Conservation (phyloP, 1,140 invertebrate species). For the Drosophila oshimai region DNA sequence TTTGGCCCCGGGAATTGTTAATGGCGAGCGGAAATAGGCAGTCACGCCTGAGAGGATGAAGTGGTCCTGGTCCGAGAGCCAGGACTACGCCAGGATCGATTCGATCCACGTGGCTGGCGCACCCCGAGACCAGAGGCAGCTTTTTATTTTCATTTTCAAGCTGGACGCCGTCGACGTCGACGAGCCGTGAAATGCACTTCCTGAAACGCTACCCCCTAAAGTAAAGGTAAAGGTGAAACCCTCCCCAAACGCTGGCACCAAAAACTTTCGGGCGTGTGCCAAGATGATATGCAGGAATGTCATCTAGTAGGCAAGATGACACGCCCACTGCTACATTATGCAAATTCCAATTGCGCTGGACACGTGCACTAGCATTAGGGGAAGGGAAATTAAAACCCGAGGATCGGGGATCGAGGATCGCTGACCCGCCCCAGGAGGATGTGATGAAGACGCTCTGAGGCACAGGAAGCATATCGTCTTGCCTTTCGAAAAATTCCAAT, state of each 20-base stretch:
- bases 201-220: slow-evolving; percentile 43
- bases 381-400: not conserved
- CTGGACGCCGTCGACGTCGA: slow-evolving; percentile 35
- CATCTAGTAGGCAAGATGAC: slow-evolving; percentile 37
- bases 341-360: slow-evolving; percentile 50
- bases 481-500: slow-evolving; percentile 39
- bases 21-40: slow-evolving; percentile 67
- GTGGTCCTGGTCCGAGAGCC: slow-evolving; percentile 27
- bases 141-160: slow-evolving; percentile 14
- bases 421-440: slow-evolving; percentile 25
- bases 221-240: not conserved
- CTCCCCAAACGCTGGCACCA: not conserved
- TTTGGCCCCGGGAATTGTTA: slow-evolving; percentile 47
- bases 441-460: not conserved
- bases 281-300: slow-evolving; percentile 50
- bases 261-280: slow-evolving; percentile 55
- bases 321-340: slow-evolving; percentile 54
- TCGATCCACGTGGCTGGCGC: slow-evolving; percentile 65
- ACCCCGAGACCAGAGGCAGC: slow-evolving; percentile 40
- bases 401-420: slow-evolving; percentile 3
- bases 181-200: slow-evolving; percentile 79
- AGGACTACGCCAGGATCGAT: slow-evolving; percentile 4
- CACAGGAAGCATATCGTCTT: slow-evolving; percentile 49
- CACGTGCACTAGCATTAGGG: slow-evolving; percentile 50
- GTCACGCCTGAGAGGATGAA: slow-evolving; percentile 74